A percentile compares a stretch with the other conserved stretches of the same genome.
Conservation (phyloP, 2,888 invertebrate genomes). For the Penaeus monodon region DNA sequence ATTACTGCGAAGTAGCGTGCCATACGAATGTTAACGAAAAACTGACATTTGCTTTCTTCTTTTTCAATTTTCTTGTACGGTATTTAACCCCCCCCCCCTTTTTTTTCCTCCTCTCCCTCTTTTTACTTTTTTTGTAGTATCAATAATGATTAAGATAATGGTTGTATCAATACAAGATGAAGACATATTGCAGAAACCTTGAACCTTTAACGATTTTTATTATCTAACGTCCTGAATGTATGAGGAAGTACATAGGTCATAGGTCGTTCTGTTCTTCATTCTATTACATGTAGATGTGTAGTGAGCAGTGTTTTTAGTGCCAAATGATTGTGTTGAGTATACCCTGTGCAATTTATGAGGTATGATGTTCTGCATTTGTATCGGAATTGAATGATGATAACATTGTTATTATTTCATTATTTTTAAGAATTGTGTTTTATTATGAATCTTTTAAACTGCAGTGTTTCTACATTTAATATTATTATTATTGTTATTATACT, state of each 20-base stretch:
- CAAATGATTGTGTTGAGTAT: slow-evolving; percentile 10
- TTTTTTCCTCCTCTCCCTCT: no score
- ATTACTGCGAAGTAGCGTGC: slow-evolving; percentile 9
- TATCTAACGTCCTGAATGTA: no score
- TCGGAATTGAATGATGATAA: neutral
- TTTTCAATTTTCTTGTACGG: neutral
- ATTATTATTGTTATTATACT: no score
- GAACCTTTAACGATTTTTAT: no score
- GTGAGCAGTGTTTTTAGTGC: slow-evolving; percentile 19
- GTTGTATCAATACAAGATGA: neutral
- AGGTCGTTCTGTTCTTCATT: neutral
- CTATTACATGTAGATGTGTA: neutral
- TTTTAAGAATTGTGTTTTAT: no score
- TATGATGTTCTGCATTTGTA: slow-evolving; percentile 8
- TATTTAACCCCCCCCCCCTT: no score
- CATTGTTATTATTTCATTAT: no score
- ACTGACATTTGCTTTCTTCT: neutral
- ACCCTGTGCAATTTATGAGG: neutral
- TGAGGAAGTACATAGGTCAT: no score
- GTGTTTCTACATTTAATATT: no score
- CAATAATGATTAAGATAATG: neutral
- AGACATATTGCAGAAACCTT: neutral
- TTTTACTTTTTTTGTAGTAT: neutral
- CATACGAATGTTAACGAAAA: slow-evolving; percentile 3
- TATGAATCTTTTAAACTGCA: no score